Percentiles rank a stretch among this genome's conserved stretches.
These are phyloP conservation scores for Tyrophagus putrescentiae DNA, from an alignment of 1,140 invertebrate species.

Conservation along the genomic window DNA sequence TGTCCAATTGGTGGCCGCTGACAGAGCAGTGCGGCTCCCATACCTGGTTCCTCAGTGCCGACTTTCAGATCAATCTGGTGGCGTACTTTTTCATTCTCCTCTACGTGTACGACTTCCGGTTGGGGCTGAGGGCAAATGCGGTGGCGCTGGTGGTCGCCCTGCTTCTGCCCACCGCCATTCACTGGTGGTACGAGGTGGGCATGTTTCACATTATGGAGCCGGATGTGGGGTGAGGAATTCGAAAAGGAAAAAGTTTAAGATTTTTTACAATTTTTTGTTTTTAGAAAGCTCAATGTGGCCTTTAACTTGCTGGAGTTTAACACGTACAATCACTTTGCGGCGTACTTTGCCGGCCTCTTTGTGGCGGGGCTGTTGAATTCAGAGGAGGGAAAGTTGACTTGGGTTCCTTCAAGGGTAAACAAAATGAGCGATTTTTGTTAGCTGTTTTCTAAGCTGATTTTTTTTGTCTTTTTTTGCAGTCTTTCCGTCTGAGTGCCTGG, in stretches of 20 bases:
- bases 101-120: constrained; percentile 1
- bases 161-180: constrained; percentile 1
- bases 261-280: neutral
- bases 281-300: constrained; percentile 8
- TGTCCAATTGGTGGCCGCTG: constrained; percentile 16
- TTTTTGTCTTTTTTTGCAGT: neutral
- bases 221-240: constrained; percentile 5
- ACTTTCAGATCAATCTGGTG: constrained; percentile 23
- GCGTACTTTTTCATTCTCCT: constrained; percentile 17
- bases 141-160: neutral
- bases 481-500: neutral
- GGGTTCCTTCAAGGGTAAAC: constrained; percentile 14
- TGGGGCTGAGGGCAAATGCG: constrained; percentile 8
- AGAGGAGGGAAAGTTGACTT: constrained; percentile 3
- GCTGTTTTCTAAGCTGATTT: neutral
- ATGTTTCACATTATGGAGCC: constrained; percentile 15
- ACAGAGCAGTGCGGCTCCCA: constrained; percentile 18
- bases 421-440: neutral
- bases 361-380: constrained; percentile 9
- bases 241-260: neutral
- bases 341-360: constrained; percentile 12
- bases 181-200: neutral
- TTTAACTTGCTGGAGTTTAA: constrained; percentile 18
- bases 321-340: constrained; percentile 16
- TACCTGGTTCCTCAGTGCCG: constrained; percentile 21